phyloP scores from a whole-genome alignment of 2,888 invertebrate species.

The Cetonia aurata region DNA sequence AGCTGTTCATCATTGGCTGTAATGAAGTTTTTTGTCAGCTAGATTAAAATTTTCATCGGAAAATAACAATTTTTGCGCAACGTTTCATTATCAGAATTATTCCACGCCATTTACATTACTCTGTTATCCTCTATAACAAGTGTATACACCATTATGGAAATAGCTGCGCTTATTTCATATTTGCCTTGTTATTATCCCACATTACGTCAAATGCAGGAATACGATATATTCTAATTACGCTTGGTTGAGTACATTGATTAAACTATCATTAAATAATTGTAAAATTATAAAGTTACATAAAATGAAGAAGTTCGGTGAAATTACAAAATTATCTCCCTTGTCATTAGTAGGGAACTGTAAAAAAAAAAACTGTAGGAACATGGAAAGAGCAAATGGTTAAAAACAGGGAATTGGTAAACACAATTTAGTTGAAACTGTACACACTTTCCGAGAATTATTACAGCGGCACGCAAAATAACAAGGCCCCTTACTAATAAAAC shows the following conservation, averaged over 20 bases:
- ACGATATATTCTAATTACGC: neutral
- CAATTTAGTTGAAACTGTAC: constrained; percentile 8
- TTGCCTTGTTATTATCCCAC: neutral
- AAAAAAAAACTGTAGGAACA: neutral
- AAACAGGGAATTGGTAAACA: neutral
- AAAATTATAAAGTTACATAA: too few species aligned
- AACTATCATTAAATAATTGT: too few species aligned
- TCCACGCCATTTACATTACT: too few species aligned
- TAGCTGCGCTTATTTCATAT: neutral
- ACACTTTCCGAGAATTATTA: constrained; percentile 15
- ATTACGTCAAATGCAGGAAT: neutral
- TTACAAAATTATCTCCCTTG: neutral
- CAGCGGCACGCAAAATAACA: constrained; percentile 4
- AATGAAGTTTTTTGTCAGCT: too few species aligned
- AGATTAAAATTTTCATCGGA: too few species aligned
- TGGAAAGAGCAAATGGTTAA: neutral
- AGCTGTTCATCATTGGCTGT: too few species aligned
- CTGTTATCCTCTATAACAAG: neutral
- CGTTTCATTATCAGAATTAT: too few species aligned
- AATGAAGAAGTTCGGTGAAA: neutral
- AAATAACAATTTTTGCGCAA: too few species aligned
- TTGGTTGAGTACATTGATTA: too few species aligned
- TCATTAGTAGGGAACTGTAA: neutral
- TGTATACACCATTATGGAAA: constrained; percentile 9
- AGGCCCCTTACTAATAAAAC: constrained; percentile 14